Base-by-base conservation (phyloP, 2,113 vertebrate species). In the Perognathus longimembris region DNA sequence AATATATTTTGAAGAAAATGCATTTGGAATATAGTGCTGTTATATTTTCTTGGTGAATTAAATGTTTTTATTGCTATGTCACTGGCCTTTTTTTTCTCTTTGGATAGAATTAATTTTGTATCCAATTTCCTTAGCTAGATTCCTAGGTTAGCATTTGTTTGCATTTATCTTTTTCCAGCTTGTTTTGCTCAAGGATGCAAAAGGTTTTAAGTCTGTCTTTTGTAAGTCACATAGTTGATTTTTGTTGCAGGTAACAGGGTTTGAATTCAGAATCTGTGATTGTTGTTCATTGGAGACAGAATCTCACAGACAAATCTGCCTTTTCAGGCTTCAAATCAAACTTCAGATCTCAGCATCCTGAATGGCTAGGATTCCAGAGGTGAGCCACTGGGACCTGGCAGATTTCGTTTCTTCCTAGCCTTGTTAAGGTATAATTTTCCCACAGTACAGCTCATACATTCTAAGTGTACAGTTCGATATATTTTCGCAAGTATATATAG, bases 91-190 rank as follows among this genome's bases (percentile, higher is more conserved):
- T 91, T 88, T 42, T 63, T 54, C 45, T 88, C 26, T 79, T 93
- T 88, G 54, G 21, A 61, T 80, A 69, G 85, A 90, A 80, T 90
- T 88, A 67, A 86, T 81, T 94, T 90, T 70, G 18, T 88, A 36
- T 69, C 15, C 30, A 7, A 82, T 93, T 88, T 77, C 59, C 70
- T 89, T 77, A 91, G 28, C 21, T 66, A 87, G 81, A 88, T 91
- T 93, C 84, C 1, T 54, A 28, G 40, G 24, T 83, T 94, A 54
- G 14, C 71, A 54, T 88, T 90, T 79, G 32, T 38, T 63, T 81
- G 3, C 30, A 32, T 76, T 12, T 89, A 64, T 78, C 28, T 92
- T 94, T 85, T 26, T 78, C 64, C 32, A 88, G 1, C 14, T 63
- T 74, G 21, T 12, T 88, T 96, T 59, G 78, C 38, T 79, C 50